Percentiles rank a stretch among this genome's conserved stretches.
phyloP scores from a whole-genome alignment of 1,140 invertebrate genomes.

The Carcinoscorpius rotundicauda region DNA sequence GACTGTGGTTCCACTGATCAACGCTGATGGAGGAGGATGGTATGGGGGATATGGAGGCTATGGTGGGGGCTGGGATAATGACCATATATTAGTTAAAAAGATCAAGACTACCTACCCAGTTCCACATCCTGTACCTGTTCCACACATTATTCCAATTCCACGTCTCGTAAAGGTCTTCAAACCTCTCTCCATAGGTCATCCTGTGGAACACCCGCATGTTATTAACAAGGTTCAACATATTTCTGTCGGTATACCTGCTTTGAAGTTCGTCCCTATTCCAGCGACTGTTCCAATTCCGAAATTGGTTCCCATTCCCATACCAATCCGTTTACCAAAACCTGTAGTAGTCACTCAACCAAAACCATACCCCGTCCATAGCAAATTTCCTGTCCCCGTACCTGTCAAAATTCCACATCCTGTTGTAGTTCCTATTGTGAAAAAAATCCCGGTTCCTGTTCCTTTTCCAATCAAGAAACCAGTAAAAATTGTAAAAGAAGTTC shows the following conservation, averaged over 20 bases:
- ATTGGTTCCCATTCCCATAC: conserved; percentile 12
- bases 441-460: conserved; percentile 15
- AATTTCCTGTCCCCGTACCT: conserved; percentile 18
- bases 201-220: conserved; percentile 16
- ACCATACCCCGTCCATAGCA: conserved; percentile 16
- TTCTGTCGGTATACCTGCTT: conserved; percentile 16
- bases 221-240: conserved; percentile 18
- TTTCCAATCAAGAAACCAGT: conserved; percentile 16
- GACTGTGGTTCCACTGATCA: too few relatives aligned
- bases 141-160: conserved; percentile 13
- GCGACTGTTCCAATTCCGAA: conserved; percentile 15
- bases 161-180: conserved; percentile 14
- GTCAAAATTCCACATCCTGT: conserved; percentile 18
- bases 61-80: too few relatives aligned
- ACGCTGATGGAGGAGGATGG: too few relatives aligned
- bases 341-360: conserved; percentile 16
- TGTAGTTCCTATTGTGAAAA: conserved; percentile 16
- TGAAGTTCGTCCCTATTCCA: conserved; percentile 15
- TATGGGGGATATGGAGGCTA: too few relatives aligned
- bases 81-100: conserved; percentile 12
- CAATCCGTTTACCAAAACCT: conserved; percentile 18
- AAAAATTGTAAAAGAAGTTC: conserved; percentile 14
- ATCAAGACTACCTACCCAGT: conserved; percentile 12
- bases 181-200: conserved; percentile 15
- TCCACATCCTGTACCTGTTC: conserved; percentile 12